Evolutionary conservation across 2,797 vertebrate species (phyloP).

Genomic region (Sebastes paucispinis): DNA sequence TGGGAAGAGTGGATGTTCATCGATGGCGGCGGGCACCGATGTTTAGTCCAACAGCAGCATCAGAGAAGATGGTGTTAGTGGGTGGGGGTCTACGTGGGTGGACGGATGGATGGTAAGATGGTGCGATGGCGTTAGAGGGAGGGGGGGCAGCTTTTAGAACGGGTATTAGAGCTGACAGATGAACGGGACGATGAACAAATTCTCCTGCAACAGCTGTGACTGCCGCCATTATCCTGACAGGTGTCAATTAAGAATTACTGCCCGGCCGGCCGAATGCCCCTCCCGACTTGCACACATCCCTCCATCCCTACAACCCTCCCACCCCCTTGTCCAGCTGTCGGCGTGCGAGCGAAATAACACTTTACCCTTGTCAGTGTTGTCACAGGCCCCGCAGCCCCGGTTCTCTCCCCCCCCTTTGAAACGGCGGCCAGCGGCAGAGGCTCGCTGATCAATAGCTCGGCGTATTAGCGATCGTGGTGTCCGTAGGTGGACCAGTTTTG

Average conservation of each 20-base stretch:
- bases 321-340: slow-evolving; percentile 95
- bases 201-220: slow-evolving; percentile 96
- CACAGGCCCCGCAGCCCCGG: slow-evolving; percentile 76
- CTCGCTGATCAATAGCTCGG: slow-evolving; percentile 89
- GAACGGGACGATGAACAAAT: slow-evolving; percentile 94
- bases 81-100: slow-evolving; percentile 13
- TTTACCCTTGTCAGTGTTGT: slow-evolving; percentile 97
- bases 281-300: slow-evolving; percentile 24
- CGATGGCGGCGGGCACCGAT: neutral
- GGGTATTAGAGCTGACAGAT: slow-evolving; percentile 98
- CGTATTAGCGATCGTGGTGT: slow-evolving; percentile 85
- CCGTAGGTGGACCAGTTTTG: slow-evolving; percentile 6
- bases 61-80: neutral
- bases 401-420: slow-evolving; percentile 59
- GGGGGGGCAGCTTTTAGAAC: slow-evolving; percentile 85
- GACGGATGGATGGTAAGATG: slow-evolving; percentile 29
- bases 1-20: neutral
- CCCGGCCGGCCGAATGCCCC: slow-evolving; percentile 81
- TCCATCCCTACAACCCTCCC: slow-evolving; percentile 65
- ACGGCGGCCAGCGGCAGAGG: slow-evolving; percentile 83
- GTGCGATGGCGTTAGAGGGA: slow-evolving; percentile 74
- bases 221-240: slow-evolving; percentile 97
- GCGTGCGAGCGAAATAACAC: slow-evolving; percentile 93
- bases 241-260: slow-evolving; percentile 99
- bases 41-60: slow-evolving; percentile 28